Conservation (phyloP, 2,888 invertebrate genomes). For the Sussaba pulchella region DNA sequence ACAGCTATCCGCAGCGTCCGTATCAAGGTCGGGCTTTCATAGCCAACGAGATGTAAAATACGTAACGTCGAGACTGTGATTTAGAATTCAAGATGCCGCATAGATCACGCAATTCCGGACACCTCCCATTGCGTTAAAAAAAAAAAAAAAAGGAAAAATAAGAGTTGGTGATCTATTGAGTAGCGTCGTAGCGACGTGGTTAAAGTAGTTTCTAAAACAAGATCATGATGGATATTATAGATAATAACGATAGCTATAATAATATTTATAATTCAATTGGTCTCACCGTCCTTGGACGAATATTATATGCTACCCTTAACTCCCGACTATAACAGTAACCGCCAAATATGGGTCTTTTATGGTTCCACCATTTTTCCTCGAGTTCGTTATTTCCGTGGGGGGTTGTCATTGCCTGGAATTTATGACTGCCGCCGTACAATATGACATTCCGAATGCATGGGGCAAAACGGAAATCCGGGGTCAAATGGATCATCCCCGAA, state of each 20-base stretch:
- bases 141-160: no score
- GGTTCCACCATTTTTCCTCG: background rate
- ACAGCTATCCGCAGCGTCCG: background rate
- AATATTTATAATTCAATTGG: constrained; percentile 6
- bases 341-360: background rate
- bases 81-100: background rate
- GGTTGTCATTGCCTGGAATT: background rate
- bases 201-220: background rate
- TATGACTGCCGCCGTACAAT: background rate
- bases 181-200: background rate
- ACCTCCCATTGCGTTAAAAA: background rate
- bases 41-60: background rate
- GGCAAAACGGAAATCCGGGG: background rate
- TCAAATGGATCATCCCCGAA: background rate
- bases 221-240: no score
- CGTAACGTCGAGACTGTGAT: background rate
- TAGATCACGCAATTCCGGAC: background rate
- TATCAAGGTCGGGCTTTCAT: background rate
- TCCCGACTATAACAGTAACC: background rate
- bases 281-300: constrained; percentile 10
- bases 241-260: no score
- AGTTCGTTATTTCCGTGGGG: background rate
- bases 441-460: background rate
- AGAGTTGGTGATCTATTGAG: no score
- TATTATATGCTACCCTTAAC: background rate